phyloP scores from a whole-genome alignment of 1,140 invertebrate genomes.

The Drosophila micromelanica region DNA sequence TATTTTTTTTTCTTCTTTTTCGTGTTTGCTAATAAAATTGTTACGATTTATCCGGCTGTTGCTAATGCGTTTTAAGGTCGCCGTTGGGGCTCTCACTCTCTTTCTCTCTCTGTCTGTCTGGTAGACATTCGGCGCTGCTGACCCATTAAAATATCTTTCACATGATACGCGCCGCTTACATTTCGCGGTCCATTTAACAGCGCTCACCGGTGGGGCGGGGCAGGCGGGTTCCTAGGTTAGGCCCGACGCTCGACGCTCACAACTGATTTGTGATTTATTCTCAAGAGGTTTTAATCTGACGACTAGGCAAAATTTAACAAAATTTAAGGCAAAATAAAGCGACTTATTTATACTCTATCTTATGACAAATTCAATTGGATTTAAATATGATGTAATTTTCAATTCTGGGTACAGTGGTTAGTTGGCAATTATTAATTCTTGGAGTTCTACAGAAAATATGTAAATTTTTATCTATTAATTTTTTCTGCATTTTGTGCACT shows the following conservation, averaged over 20 bases:
- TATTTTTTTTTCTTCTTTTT: slow-evolving; percentile 16
- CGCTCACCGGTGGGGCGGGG: slow-evolving; percentile 19
- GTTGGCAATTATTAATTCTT: too few relatives aligned
- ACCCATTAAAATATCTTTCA: slow-evolving; percentile 71
- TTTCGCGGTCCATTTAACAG: slow-evolving; percentile 74
- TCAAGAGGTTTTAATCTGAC: slow-evolving; percentile 8
- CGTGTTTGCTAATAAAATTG: slow-evolving; percentile 81
- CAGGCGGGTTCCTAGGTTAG: slow-evolving; percentile 17
- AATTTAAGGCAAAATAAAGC: too few relatives aligned
- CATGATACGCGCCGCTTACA: slow-evolving; percentile 63
- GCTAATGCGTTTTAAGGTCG: slow-evolving; percentile 82
- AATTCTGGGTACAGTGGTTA: not conserved
- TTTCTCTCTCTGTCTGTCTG: not conserved
- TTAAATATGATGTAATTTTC: not conserved
- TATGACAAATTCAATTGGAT: not conserved
- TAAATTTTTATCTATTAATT: too few relatives aligned
- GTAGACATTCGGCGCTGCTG: slow-evolving; percentile 25
- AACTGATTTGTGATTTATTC: slow-evolving; percentile 49
- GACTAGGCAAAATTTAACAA: slow-evolving; percentile 9
- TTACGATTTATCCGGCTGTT: slow-evolving; percentile 67
- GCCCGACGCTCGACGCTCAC: not conserved
- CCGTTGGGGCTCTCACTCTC: not conserved
- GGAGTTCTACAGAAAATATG: too few relatives aligned
- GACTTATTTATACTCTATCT: not conserved
- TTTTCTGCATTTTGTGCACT: too few relatives aligned